Base-by-base conservation (phyloP, 35 echinoderm and acorn worm genomes). In the Nesometra sesokonis region DNA sequence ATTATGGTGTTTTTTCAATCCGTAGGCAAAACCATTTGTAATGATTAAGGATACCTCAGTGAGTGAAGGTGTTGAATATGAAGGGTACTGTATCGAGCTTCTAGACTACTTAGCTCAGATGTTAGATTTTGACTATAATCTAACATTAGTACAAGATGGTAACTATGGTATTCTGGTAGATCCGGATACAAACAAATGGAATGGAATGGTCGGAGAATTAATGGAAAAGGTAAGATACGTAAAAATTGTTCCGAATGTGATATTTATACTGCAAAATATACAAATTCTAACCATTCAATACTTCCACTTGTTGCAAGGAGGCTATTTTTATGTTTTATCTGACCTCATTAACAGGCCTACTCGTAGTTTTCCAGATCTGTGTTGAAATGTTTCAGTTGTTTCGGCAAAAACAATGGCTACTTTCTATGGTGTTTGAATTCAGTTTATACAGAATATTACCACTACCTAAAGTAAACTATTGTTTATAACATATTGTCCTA, bases 191-290 rank as follows among this genome's bases (percentile, higher is more conserved):
- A 90, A 88, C 4, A 77, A 82, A 31, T 97, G 92, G 89, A 78
- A 87, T 83, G 95, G 95, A 29, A 91, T 97, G 87, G 89, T 97
- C 30, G 89, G 89, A 33, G 92, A 97, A 77, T 77, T 97, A 23
- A 94, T 91, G 30, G 78, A 87, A 19, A 93, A 87, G 89, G 94
- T 97, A 91, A 83, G 89, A 76, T 17, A 33, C 30, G 15, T 43
- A n/a, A n/a, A n/a, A n/a, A n/a, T 43, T 43, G 38, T 43, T 43
- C n/a, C n/a, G n/a, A n/a, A n/a, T n/a, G n/a, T n/a, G n/a, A n/a
- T n/a, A n/a, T n/a, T n/a, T n/a, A n/a, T n/a, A 46, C 8, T 40
- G 32, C 36, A 36, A 23, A 84, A 9, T 36, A 17, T 19, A 11
- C 32, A 31, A 13, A 9, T 13, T 84, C 13, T 9, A 17, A 39